phyloP scores from a whole-genome alignment of 2,888 invertebrate species.

The Neocrepidodera transversa region DNA sequence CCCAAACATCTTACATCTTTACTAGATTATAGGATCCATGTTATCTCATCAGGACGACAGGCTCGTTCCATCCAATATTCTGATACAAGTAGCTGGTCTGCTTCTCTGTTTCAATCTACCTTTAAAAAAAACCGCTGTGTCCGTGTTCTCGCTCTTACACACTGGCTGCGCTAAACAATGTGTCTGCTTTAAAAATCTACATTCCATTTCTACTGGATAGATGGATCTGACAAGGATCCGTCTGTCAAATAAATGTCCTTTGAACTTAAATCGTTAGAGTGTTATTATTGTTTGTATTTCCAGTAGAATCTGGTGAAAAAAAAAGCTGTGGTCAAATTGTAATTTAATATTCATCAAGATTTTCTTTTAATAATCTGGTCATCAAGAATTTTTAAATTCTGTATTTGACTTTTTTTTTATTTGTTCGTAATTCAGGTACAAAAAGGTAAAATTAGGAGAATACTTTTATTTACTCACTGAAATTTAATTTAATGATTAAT shows the following conservation, averaged over 20 bases:
- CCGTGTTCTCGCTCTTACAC: slow-evolving; percentile 55
- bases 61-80: slow-evolving; percentile 58
- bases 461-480: no score
- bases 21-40: slow-evolving; percentile 46
- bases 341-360: no score
- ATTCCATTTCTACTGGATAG: slow-evolving; percentile 50
- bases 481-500: no score
- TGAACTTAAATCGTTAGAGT: slow-evolving; percentile 35
- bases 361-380: no score
- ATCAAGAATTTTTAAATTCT: no score
- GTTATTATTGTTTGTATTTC: slow-evolving; percentile 24
- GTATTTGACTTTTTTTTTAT: no score
- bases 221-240: slow-evolving; percentile 23
- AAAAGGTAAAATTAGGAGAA: no score
- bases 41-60: slow-evolving; percentile 58
- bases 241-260: slow-evolving; percentile 27
- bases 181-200: slow-evolving; percentile 38
- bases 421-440: no score
- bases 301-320: slow-evolving; percentile 42
- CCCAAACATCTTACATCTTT: slow-evolving; percentile 56
- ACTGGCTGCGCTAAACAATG: slow-evolving; percentile 41
- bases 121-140: slow-evolving; percentile 48
- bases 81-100: slow-evolving; percentile 61
- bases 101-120: slow-evolving; percentile 52
- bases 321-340: slow-evolving; percentile 25